Conservation (phyloP, 2,797 vertebrate species). For the Peromyscus aztecus region DNA sequence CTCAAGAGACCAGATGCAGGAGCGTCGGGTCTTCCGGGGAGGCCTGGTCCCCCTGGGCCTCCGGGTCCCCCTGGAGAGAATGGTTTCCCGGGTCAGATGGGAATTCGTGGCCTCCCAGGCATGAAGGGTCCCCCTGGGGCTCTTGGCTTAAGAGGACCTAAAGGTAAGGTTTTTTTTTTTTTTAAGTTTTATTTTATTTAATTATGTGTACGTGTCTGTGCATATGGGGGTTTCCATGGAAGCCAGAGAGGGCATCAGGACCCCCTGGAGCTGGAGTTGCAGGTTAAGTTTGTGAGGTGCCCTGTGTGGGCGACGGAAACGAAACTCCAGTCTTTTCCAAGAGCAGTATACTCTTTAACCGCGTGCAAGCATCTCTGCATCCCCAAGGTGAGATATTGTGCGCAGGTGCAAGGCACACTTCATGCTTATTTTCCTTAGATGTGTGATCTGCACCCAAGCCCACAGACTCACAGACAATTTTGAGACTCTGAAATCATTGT, state of each 20-base stretch:
- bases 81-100: conserved; percentile 96
- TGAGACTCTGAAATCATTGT: neutral
- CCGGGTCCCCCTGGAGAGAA: conserved; percentile 94
- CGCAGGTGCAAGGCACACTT: neutral
- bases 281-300: neutral
- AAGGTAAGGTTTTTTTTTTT: conserved; percentile 89
- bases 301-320: neutral
- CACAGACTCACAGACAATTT: neutral
- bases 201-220: neutral
- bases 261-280: neutral
- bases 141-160: conserved; percentile 94
- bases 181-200: neutral
- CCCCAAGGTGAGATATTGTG: conserved; percentile 92
- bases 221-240: neutral
- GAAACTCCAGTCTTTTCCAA: neutral
- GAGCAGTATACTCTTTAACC: neutral
- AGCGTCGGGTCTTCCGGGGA: conserved; percentile 94
- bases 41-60: conserved; percentile 94
- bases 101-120: conserved; percentile 95
- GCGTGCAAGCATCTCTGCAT: neutral
- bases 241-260: neutral
- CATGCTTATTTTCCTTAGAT: neutral
- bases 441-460: neutral
- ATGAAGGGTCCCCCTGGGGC: conserved; percentile 96
- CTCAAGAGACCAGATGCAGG: conserved; percentile 96